Conservation (phyloP, 1,140 invertebrate species). For the Littorina saxatilis region DNA sequence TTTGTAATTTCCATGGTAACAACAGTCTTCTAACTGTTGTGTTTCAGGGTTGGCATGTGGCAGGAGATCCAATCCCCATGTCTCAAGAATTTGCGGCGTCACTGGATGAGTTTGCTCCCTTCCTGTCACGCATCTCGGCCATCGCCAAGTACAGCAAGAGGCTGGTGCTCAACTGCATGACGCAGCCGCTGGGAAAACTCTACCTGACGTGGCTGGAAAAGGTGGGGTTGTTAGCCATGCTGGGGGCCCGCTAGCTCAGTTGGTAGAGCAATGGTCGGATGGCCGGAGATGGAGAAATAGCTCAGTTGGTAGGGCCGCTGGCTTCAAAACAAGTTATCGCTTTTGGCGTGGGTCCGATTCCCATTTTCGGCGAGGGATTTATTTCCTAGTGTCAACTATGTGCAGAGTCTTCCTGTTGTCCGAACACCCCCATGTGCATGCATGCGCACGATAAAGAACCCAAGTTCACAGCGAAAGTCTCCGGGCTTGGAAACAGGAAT, state of each 20-base stretch:
- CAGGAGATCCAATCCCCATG: constrained; percentile 50
- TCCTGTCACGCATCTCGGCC: constrained; percentile 55
- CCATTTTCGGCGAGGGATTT: too few relatives aligned
- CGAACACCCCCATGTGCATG: too few relatives aligned
- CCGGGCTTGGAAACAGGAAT: too few relatives aligned
- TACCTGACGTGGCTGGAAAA: constrained; percentile 60
- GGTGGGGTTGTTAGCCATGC: constrained; percentile 36
- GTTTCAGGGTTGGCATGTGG: constrained; percentile 60
- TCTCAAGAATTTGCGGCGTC: constrained; percentile 44
- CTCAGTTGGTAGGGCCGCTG: neutral
- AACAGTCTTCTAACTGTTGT: too few relatives aligned
- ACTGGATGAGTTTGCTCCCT: constrained; percentile 56
- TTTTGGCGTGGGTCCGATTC: too few relatives aligned
- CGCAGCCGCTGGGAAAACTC: constrained; percentile 45
- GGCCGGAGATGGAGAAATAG: neutral
- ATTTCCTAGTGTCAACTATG: too few relatives aligned
- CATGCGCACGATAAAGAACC: too few relatives aligned
- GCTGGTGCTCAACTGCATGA: constrained; percentile 50
- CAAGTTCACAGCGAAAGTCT: too few relatives aligned
- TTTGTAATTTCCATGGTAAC: too few relatives aligned
- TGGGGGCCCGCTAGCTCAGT: too few relatives aligned
- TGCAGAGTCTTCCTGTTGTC: too few relatives aligned
- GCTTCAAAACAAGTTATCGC: too few relatives aligned
- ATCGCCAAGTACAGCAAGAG: constrained; percentile 62
- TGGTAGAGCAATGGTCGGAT: neutral